Evolutionary conservation across 2,888 invertebrate genomes (phyloP).

Genomic region (Crepidodera aurea): DNA sequence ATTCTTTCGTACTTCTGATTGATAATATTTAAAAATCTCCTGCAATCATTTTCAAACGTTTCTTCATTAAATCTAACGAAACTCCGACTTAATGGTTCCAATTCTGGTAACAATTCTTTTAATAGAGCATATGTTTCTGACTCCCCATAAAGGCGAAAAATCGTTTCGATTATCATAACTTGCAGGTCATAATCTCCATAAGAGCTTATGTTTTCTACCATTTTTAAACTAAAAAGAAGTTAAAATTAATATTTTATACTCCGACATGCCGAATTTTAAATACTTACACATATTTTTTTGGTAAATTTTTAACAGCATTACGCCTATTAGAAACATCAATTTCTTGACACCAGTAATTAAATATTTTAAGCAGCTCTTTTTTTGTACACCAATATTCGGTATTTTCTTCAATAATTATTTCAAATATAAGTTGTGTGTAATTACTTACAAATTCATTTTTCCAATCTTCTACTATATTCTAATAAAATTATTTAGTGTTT

Average conservation of each 20-base stretch:
- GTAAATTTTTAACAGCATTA: constrained; percentile 15
- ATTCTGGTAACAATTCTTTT: constrained; percentile 34
- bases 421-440: constrained; percentile 29
- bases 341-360: constrained; percentile 15
- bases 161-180: constrained; percentile 29
- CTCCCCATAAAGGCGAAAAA: constrained; percentile 33
- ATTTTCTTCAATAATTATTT: constrained; percentile 32
- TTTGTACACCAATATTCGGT: constrained; percentile 33
- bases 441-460: constrained; percentile 19
- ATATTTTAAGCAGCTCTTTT: constrained; percentile 33
- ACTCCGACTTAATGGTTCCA: constrained; percentile 26
- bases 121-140: constrained; percentile 14
- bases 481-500: too few relatives aligned
- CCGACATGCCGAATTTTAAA: too few relatives aligned
- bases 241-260: constrained; percentile 10
- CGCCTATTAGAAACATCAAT: constrained; percentile 11
- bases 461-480: constrained; percentile 26
- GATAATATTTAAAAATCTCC: constrained; percentile 30
- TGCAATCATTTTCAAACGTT: constrained; percentile 30
- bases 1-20: constrained; percentile 31
- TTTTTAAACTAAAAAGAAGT: constrained; percentile 29
- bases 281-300: constrained; percentile 37
- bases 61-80: constrained; percentile 28
- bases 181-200: constrained; percentile 39
- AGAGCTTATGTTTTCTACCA: constrained; percentile 31